Evolutionary conservation across 2,888 invertebrate genomes (phyloP).

Genomic region (Ormyrus labotus): DNA sequence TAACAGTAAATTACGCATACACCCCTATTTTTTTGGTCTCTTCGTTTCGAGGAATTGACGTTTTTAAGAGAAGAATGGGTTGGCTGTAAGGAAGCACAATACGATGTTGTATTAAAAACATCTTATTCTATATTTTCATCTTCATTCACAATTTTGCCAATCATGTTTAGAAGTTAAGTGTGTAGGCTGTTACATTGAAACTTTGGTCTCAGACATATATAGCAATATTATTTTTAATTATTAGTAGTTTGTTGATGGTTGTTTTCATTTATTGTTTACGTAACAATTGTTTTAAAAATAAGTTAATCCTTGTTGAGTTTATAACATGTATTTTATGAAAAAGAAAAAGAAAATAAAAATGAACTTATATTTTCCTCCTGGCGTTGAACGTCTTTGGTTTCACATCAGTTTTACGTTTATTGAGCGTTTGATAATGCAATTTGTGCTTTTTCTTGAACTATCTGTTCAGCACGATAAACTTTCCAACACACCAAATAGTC

Average conservation of each 20-base stretch:
- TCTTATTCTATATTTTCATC: slow-evolving; percentile 15
- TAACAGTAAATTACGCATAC: slow-evolving; percentile 9
- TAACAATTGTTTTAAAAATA: slow-evolving; percentile 32
- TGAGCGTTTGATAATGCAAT: slow-evolving; percentile 50
- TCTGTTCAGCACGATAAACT: slow-evolving; percentile 85
- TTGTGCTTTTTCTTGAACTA: slow-evolving; percentile 80
- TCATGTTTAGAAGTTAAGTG: slow-evolving; percentile 12
- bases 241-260: slow-evolving; percentile 26
- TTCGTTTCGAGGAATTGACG: slow-evolving; percentile 53
- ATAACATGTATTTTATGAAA: slow-evolving; percentile 55
- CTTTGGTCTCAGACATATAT: slow-evolving; percentile 31
- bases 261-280: slow-evolving; percentile 15
- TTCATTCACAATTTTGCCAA: slow-evolving; percentile 23
- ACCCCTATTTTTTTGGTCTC: slow-evolving; percentile 37
- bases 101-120: slow-evolving; percentile 37
- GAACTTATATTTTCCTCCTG: slow-evolving; percentile 54
- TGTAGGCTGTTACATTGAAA: slow-evolving; percentile 36
- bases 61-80: slow-evolving; percentile 34
- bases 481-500: slow-evolving; percentile 91
- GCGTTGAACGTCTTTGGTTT: slow-evolving; percentile 55
- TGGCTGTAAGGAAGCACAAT: slow-evolving; percentile 41
- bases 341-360: slow-evolving; percentile 52
- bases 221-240: slow-evolving; percentile 39
- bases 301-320: slow-evolving; percentile 52
- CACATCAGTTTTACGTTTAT: slow-evolving; percentile 26